A percentile compares a stretch with the other conserved stretches of the same genome.
These are phyloP conservation scores for Abrostola tripartita DNA, from an alignment of 2,888 invertebrate genomes.

Conservation along the genomic window DNA sequence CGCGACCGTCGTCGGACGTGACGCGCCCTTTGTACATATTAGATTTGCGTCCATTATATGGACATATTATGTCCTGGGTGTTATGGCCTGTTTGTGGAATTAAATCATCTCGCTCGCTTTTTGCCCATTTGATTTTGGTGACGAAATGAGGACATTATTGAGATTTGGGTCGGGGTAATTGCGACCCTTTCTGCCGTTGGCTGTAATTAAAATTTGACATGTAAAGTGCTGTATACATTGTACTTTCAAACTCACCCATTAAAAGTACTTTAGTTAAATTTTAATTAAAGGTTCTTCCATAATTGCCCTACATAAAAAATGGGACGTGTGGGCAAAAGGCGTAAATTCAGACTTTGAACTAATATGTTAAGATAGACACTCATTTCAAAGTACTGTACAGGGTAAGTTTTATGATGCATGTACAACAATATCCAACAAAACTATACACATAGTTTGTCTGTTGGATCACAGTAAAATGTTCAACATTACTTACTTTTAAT, in stretches of 20 bases:
- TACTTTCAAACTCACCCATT: not conserved
- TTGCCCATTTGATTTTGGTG: slow-evolving; percentile 30
- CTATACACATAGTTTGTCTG: too few species aligned
- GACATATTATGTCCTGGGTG: slow-evolving; percentile 37
- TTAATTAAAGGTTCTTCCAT: not conserved
- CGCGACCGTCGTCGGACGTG: slow-evolving; percentile 51
- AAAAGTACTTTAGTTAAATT: not conserved
- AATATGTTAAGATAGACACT: too few species aligned
- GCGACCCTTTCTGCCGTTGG: not conserved
- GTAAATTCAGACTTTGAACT: too few species aligned
- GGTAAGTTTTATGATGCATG: too few species aligned
- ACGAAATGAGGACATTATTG: slow-evolving; percentile 8
- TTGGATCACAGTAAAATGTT: too few species aligned
- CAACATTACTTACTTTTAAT: too few species aligned
- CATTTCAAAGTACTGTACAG: too few species aligned
- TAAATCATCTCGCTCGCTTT: slow-evolving; percentile 41
- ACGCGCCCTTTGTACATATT: slow-evolving; percentile 52
- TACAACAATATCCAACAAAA: too few species aligned
- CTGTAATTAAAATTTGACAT: slow-evolving; percentile 13
- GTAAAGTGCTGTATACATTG: not conserved
- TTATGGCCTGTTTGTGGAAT: slow-evolving; percentile 39
- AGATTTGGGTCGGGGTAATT: slow-evolving; percentile 1
- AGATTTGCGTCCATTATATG: slow-evolving; percentile 53
- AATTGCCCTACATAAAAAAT: too few species aligned
- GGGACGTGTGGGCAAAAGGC: too few species aligned